phyloP scores from a whole-genome alignment of 2,888 invertebrate species.

The Empis stercorea region DNA sequence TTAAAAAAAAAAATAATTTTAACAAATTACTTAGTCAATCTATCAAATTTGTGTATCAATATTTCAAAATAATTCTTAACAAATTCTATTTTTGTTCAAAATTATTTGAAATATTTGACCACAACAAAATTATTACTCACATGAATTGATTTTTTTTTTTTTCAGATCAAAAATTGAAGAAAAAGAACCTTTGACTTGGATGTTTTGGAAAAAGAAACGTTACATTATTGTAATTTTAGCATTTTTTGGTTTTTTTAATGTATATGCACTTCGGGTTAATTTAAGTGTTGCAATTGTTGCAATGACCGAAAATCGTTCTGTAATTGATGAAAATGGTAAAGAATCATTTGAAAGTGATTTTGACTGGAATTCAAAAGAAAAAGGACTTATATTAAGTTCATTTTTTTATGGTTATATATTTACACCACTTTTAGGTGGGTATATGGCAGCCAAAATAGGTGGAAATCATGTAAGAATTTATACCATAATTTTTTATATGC shows the following conservation, averaged over 20 bases:
- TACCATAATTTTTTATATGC: too few species aligned
- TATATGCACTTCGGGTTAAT: conserved; percentile 73
- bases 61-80: not conserved
- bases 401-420: conserved; percentile 84
- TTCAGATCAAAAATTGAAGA: conserved; percentile 14
- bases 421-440: conserved; percentile 74
- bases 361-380: conserved; percentile 64
- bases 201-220: conserved; percentile 60
- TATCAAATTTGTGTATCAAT: too few species aligned
- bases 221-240: conserved; percentile 64
- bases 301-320: conserved; percentile 65
- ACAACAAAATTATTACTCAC: too few species aligned
- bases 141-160: not conserved
- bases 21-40: too few species aligned
- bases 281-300: conserved; percentile 87
- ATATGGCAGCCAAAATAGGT: conserved; percentile 70
- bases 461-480: conserved; percentile 61
- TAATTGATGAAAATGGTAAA: conserved; percentile 49
- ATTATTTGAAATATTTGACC: too few species aligned
- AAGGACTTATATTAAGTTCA: conserved; percentile 68
- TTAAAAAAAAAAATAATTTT: not conserved
- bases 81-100: too few species aligned
- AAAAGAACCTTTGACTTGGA: conserved; percentile 42
- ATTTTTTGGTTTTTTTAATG: conserved; percentile 75
- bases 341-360: conserved; percentile 55